These are phyloP conservation scores for Lepidocyrtinus sp. DNA, from an alignment of 2,888 invertebrate species.

Conservation along the genomic window DNA sequence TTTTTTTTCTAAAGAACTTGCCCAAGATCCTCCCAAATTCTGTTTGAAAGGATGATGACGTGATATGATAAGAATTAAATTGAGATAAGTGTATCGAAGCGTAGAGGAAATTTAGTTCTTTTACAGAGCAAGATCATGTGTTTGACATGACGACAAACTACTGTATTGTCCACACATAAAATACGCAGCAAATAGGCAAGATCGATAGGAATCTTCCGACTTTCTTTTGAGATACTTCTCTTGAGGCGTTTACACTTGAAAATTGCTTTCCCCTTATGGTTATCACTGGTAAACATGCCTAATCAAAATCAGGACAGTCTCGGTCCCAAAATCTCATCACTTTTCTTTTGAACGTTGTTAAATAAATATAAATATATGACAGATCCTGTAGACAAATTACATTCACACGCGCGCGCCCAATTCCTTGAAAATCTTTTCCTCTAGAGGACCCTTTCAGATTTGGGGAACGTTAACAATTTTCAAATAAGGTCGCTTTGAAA, in stretches of 20 bases:
- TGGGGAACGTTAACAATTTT: neutral
- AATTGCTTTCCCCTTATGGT: neutral
- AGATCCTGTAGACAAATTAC: neutral
- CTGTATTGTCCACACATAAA: neutral
- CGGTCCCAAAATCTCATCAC: neutral
- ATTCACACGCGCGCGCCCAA: neutral
- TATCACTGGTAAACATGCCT: neutral
- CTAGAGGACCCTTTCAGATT: neutral
- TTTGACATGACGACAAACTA: neutral
- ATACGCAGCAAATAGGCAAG: neutral
- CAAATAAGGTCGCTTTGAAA: neutral
- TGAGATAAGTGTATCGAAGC: slow-evolving; percentile 5
- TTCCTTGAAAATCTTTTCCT: neutral
- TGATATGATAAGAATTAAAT: slow-evolving; percentile 18
- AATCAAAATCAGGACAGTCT: neutral
- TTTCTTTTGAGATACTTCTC: slow-evolving; percentile 3
- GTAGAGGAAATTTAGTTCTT: neutral
- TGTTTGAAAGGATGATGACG: slow-evolving; percentile 1
- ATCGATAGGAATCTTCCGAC: slow-evolving; percentile 4
- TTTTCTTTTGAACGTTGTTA: neutral
- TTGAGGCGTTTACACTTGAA: neutral
- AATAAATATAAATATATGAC: neutral
- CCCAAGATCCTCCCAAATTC: neutral
- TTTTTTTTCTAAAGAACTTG: neutral
- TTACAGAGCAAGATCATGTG: neutral